These are phyloP conservation scores for Dicyrtomina minuta DNA, from an alignment of 2,888 invertebrate genomes.

Conservation along the genomic window DNA sequence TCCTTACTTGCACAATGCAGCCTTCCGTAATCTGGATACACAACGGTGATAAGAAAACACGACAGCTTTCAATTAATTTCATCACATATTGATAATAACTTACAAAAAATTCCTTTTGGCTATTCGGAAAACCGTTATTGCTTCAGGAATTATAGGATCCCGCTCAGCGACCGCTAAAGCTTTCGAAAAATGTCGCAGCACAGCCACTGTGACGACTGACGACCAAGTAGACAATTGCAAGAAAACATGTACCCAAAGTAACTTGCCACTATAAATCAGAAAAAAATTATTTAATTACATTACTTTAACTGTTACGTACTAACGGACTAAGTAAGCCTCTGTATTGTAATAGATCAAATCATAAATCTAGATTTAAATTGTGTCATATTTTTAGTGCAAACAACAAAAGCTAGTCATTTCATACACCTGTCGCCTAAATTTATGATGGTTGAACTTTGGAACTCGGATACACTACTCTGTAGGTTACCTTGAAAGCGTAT, in stretches of 20 bases:
- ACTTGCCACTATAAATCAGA: conserved; percentile 56
- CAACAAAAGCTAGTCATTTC: no score
- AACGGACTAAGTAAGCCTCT: no score
- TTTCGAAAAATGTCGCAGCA: conserved; percentile 76
- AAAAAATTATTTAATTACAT: no score
- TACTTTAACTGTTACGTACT: no score
- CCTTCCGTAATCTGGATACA: conserved; percentile 73
- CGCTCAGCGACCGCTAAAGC: conserved; percentile 59
- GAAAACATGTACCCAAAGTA: conserved; percentile 84
- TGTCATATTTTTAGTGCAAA: no score
- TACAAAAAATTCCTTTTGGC: conserved; percentile 64
- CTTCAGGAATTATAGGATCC: conserved; percentile 62
- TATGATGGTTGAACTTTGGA: conserved; percentile 71
- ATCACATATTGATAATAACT: no score
- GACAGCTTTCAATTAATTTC: no score
- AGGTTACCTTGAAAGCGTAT: conserved; percentile 70
- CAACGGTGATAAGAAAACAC: no score
- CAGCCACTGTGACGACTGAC: conserved; percentile 76
- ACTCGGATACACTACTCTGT: conserved; percentile 25
- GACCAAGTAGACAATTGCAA: conserved; percentile 80
- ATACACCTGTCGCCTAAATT: conserved; percentile 73
- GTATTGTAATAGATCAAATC: no score
- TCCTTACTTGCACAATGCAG: conserved; percentile 68
- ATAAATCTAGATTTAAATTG: no score
- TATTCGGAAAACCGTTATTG: conserved; percentile 87